Conservation (phyloP, 2,888 invertebrate genomes). For the Hirtodrosophila confusa region DNA sequence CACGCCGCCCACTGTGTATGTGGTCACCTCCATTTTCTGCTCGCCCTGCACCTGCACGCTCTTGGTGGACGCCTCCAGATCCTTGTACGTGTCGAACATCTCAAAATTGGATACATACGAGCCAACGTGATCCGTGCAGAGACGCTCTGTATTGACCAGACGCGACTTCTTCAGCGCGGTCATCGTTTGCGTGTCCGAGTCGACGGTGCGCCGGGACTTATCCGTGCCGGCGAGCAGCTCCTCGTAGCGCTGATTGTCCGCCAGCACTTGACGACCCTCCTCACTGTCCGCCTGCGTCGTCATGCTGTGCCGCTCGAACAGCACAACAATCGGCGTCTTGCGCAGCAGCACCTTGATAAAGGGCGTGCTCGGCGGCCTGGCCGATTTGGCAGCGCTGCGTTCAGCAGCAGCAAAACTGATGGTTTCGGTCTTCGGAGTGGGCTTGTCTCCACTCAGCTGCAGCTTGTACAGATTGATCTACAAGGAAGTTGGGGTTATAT, state of each 20-base stretch:
- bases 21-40: slow-evolving; percentile 84
- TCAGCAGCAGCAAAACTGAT: slow-evolving; percentile 17
- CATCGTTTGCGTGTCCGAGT: slow-evolving; percentile 89
- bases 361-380: slow-evolving; percentile 82
- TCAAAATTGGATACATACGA: slow-evolving; percentile 91
- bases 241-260: slow-evolving; percentile 88
- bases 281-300: slow-evolving; percentile 87
- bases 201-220: slow-evolving; percentile 86
- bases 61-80: slow-evolving; percentile 82
- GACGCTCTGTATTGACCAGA: slow-evolving; percentile 86
- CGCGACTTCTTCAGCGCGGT: slow-evolving; percentile 87
- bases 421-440: slow-evolving; percentile 3
- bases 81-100: slow-evolving; percentile 89
- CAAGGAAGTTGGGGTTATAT: background rate
- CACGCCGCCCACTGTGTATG: slow-evolving; percentile 77
- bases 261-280: slow-evolving; percentile 86
- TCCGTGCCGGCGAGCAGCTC: slow-evolving; percentile 89
- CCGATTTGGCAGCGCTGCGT: slow-evolving; percentile 28
- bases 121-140: slow-evolving; percentile 86
- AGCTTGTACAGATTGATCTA: slow-evolving; percentile 67
- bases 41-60: slow-evolving; percentile 83
- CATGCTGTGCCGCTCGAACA: slow-evolving; percentile 88
- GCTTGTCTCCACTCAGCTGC: slow-evolving; percentile 37
- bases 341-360: slow-evolving; percentile 87
- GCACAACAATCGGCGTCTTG: slow-evolving; percentile 88